These are phyloP conservation scores for Pocillopora grandis DNA, from an alignment of 92 coral and sea anemone genomes.

Conservation along the genomic window DNA sequence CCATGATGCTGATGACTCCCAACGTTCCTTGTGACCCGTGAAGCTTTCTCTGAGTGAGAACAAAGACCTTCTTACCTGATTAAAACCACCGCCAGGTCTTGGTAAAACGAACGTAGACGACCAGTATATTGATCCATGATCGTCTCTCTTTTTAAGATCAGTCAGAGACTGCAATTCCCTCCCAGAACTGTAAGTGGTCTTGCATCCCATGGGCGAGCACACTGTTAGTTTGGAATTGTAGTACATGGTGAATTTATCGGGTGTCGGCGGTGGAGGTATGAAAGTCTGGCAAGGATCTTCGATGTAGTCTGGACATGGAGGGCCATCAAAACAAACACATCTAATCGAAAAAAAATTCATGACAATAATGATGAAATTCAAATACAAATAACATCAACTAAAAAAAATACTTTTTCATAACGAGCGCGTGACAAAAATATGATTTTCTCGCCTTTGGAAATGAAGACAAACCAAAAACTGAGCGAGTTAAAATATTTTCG, in stretches of 20 bases:
- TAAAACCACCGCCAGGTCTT: background rate
- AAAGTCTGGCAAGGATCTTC: constrained; percentile 61
- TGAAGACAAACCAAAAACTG: too few relatives aligned
- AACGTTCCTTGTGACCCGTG: too few relatives aligned
- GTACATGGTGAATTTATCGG: constrained; percentile 43
- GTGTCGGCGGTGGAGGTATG: constrained; percentile 59
- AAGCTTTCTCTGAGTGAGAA: too few relatives aligned
- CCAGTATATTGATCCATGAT: background rate
- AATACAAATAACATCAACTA: background rate
- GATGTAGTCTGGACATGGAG: constrained; percentile 55
- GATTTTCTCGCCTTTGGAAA: too few relatives aligned
- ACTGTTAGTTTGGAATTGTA: constrained; percentile 8
- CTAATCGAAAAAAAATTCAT: background rate
- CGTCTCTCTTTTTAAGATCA: constrained; percentile 26
- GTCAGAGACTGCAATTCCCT: background rate
- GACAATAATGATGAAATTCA: background rate
- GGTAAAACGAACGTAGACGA: constrained; percentile 1
- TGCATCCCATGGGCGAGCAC: constrained; percentile 35
- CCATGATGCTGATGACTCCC: too few relatives aligned
- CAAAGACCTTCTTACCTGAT: background rate
- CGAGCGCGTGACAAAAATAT: too few relatives aligned
- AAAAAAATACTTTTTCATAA: too few relatives aligned
- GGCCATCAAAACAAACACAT: constrained; percentile 57
- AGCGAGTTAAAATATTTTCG: too few relatives aligned
- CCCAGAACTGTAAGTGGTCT: background rate